Evolutionary conservation across 2,888 invertebrate species (phyloP).

Genomic region (Azorinus chamasolen): DNA sequence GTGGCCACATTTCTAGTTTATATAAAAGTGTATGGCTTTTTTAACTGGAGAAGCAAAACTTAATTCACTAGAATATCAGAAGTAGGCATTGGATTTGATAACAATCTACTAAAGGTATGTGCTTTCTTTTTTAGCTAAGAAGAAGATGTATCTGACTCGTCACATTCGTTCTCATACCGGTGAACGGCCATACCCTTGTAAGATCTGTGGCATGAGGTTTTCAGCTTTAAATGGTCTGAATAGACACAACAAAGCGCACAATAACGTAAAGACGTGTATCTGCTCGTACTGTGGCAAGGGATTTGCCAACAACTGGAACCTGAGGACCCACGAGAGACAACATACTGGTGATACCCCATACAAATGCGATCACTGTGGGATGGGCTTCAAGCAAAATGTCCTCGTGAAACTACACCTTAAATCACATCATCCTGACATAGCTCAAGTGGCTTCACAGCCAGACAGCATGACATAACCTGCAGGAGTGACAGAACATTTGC

Average conservation of each 20-base stretch:
- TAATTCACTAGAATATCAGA: too few species aligned
- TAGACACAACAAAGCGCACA: constrained; percentile 44
- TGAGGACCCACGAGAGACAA: constrained; percentile 54
- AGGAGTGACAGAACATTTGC: too few species aligned
- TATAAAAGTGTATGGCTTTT: too few species aligned
- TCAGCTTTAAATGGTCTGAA: constrained; percentile 29
- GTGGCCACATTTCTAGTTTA: too few species aligned
- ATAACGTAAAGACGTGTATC: constrained; percentile 30
- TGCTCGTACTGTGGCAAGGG: constrained; percentile 54
- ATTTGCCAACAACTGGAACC: constrained; percentile 55
- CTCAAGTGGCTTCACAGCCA: too few species aligned
- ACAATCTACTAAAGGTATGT: too few species aligned
- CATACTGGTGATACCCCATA: constrained; percentile 56
- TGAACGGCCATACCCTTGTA: constrained; percentile 40
- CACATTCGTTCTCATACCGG: constrained; percentile 51
- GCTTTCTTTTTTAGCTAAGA: constrained; percentile 45
- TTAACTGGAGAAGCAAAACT: too few species aligned
- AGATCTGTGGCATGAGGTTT: constrained; percentile 39
- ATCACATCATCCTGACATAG: constrained; percentile 40
- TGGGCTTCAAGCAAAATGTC: constrained; percentile 60
- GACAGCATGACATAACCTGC: too few species aligned
- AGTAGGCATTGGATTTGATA: too few species aligned
- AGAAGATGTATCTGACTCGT: constrained; percentile 38
- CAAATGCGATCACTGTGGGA: constrained; percentile 43
- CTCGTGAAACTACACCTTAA: constrained; percentile 50